Evolutionary conservation across 2,888 invertebrate genomes (phyloP).

Genomic region (Phaedon cochleariae): DNA sequence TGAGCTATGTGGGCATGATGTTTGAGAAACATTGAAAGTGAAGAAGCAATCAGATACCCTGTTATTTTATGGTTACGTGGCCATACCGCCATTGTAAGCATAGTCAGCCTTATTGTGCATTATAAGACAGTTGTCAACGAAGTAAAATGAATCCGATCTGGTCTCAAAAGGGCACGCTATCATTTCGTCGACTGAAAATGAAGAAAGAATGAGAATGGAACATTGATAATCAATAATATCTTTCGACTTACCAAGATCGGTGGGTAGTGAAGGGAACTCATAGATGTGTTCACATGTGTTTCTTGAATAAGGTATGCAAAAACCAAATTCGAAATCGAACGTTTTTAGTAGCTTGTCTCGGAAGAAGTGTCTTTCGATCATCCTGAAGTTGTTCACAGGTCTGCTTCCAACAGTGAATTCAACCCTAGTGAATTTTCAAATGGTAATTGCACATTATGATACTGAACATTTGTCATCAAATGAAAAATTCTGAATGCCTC

Average conservation of each 20-base stretch:
- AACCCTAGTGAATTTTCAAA: slow-evolving; percentile 76
- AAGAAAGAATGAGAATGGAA: neutral
- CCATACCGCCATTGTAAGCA: slow-evolving; percentile 87
- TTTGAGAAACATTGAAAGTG: neutral
- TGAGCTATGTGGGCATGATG: neutral
- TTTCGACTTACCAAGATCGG: slow-evolving; percentile 79
- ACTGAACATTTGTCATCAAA: too few relatives aligned
- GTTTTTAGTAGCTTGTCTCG: slow-evolving; percentile 92
- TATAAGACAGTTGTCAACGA: slow-evolving; percentile 94
- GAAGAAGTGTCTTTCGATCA: slow-evolving; percentile 98
- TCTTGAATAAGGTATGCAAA: slow-evolving; percentile 96
- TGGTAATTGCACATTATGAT: too few relatives aligned
- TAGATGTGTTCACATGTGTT: slow-evolving; percentile 99
- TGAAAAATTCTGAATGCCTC: neutral
- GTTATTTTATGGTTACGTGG: slow-evolving; percentile 38
- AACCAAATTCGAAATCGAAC: slow-evolving; percentile 99
- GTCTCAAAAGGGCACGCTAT: slow-evolving; percentile 96
- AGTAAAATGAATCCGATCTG: slow-evolving; percentile 98
- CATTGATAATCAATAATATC: slow-evolving; percentile 13
- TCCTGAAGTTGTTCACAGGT: slow-evolving; percentile 94
- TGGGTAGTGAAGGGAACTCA: slow-evolving; percentile 91
- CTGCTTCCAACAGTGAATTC: slow-evolving; percentile 95
- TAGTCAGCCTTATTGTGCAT: slow-evolving; percentile 99
- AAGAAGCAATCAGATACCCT: slow-evolving; percentile 25
- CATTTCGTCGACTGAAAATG: slow-evolving; percentile 91